These are phyloP conservation scores for Omphaloscelis lunosa DNA, from an alignment of 2,888 invertebrate species.

Conservation along the genomic window DNA sequence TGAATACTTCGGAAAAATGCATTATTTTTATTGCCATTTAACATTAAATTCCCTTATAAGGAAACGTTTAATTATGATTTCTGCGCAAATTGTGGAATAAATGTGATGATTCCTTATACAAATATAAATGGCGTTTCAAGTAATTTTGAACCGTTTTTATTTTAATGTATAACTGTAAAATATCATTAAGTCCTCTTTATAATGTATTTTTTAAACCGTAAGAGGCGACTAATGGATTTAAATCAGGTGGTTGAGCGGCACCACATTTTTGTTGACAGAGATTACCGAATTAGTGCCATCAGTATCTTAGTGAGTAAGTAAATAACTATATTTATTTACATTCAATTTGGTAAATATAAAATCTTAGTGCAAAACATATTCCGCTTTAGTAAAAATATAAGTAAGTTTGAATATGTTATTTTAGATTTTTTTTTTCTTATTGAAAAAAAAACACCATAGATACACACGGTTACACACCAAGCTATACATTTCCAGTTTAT, in stretches of 20 bases:
- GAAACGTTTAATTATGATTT: slow-evolving; percentile 42
- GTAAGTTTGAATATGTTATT: too few relatives aligned
- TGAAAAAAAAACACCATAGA: too few relatives aligned
- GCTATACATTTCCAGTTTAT: too few relatives aligned
- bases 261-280: not conserved
- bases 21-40: slow-evolving; percentile 46
- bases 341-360: too few relatives aligned
- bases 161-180: slow-evolving; percentile 50
- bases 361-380: too few relatives aligned
- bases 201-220: not conserved
- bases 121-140: slow-evolving; percentile 35
- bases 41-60: slow-evolving; percentile 42
- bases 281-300: too few relatives aligned
- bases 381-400: too few relatives aligned
- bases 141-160: slow-evolving; percentile 44
- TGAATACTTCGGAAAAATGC: slow-evolving; percentile 13
- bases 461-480: too few relatives aligned
- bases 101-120: slow-evolving; percentile 29
- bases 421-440: too few relatives aligned
- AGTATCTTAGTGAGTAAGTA: too few relatives aligned
- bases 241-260: not conserved
- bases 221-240: not conserved
- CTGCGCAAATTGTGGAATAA: slow-evolving; percentile 26
- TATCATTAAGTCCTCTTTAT: slow-evolving; percentile 3
- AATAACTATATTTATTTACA: too few relatives aligned